phyloP scores from a whole-genome alignment of 2,888 invertebrate species.

The Apomyelois bistriatella region DNA sequence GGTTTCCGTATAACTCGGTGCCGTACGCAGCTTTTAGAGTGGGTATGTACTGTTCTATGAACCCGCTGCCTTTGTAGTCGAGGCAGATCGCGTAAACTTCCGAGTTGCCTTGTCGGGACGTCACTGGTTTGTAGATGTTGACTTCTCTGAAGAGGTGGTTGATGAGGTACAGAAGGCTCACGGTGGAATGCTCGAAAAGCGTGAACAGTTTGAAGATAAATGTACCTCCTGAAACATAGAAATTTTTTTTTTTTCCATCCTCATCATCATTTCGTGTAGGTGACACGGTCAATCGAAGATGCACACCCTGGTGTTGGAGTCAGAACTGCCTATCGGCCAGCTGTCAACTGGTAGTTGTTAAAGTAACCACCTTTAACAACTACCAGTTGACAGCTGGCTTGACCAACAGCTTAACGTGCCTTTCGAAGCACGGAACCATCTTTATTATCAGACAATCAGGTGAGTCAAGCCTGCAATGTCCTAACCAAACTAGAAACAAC shows the following conservation, averaged over 20 bases:
- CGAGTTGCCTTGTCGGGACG: conserved; percentile 97
- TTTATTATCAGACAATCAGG: too few species aligned
- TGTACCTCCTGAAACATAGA: conserved; percentile 81
- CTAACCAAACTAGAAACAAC: too few species aligned
- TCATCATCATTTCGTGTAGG: too few species aligned
- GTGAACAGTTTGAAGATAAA: conserved; percentile 95
- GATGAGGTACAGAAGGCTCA: conserved; percentile 89
- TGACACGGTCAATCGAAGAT: too few species aligned
- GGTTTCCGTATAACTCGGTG: conserved; percentile 47
- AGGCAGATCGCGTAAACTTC: conserved; percentile 92
- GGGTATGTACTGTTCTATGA: conserved; percentile 59
- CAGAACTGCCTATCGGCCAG: too few species aligned
- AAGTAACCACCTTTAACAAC: too few species aligned
- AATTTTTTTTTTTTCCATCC: background rate
- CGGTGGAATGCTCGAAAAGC: conserved; percentile 89
- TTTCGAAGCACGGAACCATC: too few species aligned
- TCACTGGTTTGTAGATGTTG: conserved; percentile 90
- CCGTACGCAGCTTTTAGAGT: conserved; percentile 69
- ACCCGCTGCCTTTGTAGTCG: conserved; percentile 74
- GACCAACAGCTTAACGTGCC: too few species aligned
- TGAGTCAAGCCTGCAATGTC: too few species aligned
- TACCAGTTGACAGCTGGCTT: too few species aligned
- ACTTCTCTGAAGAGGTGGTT: conserved; percentile 87
- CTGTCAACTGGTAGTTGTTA: too few species aligned
- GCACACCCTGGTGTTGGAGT: too few species aligned